Conservation (phyloP, 2,113 vertebrate genomes). For the Dasyornis broadbenti region DNA sequence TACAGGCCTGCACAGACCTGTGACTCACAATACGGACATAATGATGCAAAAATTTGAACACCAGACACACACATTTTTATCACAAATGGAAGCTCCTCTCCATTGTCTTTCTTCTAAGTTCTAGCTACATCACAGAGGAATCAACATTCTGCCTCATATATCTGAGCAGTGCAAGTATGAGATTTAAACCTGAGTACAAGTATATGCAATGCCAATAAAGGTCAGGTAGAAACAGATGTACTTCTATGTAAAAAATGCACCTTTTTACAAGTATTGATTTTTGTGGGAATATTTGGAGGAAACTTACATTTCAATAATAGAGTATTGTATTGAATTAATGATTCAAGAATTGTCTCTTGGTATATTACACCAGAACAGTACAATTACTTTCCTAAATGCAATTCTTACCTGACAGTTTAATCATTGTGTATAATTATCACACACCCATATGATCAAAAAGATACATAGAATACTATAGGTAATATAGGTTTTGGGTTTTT, state of each 20-base stretch:
- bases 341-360: background rate
- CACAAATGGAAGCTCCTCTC: background rate
- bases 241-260: background rate
- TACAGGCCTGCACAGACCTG: background rate
- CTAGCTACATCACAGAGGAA: background rate
- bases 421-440: background rate
- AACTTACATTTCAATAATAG: background rate
- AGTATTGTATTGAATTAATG: background rate
- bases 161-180: background rate
- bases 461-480: background rate
- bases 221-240: background rate
- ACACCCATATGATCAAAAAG: background rate
- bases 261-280: background rate
- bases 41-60: background rate
- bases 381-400: background rate
- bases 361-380: background rate
- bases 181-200: background rate
- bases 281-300: background rate
- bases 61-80: background rate
- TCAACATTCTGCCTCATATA: rapidly evolving
- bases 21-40: background rate
- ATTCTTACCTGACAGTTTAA: background rate
- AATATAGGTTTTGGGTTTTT: background rate
- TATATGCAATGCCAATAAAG: background rate
- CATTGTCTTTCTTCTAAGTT: background rate